A percentile compares a stretch with the other conserved stretches of the same genome.
phyloP scores from a whole-genome alignment of 2,888 invertebrate species.

The Danaus chrysippus region DNA sequence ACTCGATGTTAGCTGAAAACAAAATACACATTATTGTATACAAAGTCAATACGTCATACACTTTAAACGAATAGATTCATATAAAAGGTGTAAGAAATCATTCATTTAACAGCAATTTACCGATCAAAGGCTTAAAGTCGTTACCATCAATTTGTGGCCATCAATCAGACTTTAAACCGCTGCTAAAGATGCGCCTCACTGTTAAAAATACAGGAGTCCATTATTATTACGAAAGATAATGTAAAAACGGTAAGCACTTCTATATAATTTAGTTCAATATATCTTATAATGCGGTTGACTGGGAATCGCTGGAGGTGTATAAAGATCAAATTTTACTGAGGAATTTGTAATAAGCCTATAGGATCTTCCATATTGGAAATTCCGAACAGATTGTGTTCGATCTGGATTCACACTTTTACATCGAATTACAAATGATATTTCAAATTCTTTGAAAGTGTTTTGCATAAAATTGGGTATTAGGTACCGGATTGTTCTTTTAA shows the following conservation, averaged over 20 bases:
- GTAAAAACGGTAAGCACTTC: slow-evolving; percentile 4
- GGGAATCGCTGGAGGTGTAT: slow-evolving; percentile 5
- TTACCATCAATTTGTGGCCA: slow-evolving; percentile 6
- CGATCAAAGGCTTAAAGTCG: slow-evolving; percentile 1
- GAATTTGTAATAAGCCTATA: slow-evolving; percentile 6
- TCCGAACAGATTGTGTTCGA: slow-evolving; percentile 4
- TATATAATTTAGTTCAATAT: slow-evolving; percentile 7
- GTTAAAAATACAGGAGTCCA: not conserved
- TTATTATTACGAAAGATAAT: slow-evolving; percentile 1
- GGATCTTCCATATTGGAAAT: slow-evolving; percentile 4
- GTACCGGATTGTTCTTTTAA: too few relatives aligned
- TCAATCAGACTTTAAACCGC: slow-evolving; percentile 7
- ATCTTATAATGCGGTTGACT: slow-evolving; percentile 4
- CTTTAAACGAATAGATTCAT: not conserved
- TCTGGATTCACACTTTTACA: slow-evolving; percentile 1
- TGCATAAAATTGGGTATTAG: not conserved
- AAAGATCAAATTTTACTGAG: slow-evolving; percentile 9
- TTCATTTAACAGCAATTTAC: slow-evolving; percentile 4
- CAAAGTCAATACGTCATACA: not conserved
- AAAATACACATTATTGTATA: slow-evolving; percentile 26
- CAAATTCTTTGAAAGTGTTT: not conserved
- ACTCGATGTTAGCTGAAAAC: slow-evolving; percentile 74
- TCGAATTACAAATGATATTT: not conserved
- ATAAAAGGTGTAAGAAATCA: slow-evolving; percentile 6
- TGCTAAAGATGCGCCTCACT: not conserved